phyloP scores from a whole-genome alignment of 2,888 invertebrate species.

The Epinotia bilunana region DNA sequence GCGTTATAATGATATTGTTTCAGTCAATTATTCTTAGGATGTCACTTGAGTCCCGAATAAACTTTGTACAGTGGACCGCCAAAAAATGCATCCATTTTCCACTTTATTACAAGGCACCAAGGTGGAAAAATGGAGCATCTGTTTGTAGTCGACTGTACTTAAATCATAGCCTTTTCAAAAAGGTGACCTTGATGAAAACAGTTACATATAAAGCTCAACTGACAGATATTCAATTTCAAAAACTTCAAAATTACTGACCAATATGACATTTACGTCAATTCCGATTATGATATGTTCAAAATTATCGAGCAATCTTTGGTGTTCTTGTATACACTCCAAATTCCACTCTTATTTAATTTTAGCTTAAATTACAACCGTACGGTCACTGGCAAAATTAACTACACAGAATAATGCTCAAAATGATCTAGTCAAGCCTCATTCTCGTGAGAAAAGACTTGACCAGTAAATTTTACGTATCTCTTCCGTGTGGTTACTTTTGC shows the following conservation, averaged over 20 bases:
- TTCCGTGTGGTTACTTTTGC: neutral
- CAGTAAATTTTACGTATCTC: neutral
- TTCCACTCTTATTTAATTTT: constrained; percentile 37
- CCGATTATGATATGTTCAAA: constrained; percentile 60
- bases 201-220: neutral
- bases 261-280: constrained; percentile 13
- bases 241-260: neutral
- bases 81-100: too few relatives aligned
- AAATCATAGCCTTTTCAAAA: neutral
- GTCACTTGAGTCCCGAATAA: neutral
- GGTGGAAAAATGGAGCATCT: too few relatives aligned
- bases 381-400: neutral
- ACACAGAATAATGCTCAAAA: neutral
- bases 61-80: neutral
- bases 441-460: neutral
- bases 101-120: too few relatives aligned
- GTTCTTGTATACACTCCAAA: constrained; percentile 55
- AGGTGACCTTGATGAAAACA: neutral
- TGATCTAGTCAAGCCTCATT: neutral
- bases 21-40: neutral
- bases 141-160: neutral
- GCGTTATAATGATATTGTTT: neutral
- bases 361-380: constrained; percentile 13
- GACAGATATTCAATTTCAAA: neutral
- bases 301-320: constrained; percentile 73